phyloP scores from a whole-genome alignment of 2,113 vertebrate genomes.

The Cheirogaleus medius region DNA sequence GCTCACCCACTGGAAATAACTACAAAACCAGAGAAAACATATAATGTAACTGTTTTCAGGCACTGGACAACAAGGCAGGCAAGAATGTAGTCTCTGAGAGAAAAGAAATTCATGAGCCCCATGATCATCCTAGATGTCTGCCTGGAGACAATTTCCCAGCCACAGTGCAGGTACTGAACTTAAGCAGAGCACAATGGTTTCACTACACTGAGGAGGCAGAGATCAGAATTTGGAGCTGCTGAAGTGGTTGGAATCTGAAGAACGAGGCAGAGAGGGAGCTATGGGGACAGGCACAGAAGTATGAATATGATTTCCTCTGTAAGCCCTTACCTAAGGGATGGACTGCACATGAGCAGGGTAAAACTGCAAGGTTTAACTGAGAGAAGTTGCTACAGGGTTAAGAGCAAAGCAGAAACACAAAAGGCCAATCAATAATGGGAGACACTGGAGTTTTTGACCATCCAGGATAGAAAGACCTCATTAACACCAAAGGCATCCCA shows the following conservation, averaged over 20 bases:
- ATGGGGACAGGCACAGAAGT: not conserved
- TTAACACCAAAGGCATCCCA: not conserved
- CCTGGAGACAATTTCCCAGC: not conserved
- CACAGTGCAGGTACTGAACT: not conserved
- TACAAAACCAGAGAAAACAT: not conserved
- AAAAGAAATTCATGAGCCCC: not conserved
- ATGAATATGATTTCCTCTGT: not conserved
- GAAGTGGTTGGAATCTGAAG: not conserved
- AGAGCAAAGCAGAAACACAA: not conserved
- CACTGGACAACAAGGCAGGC: not conserved
- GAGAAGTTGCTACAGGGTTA: not conserved
- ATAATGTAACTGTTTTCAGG: not conserved
- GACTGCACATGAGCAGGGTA: not conserved
- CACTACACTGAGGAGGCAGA: not conserved
- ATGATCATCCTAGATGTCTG: not conserved
- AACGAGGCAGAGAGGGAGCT: not conserved
- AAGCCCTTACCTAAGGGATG: not conserved
- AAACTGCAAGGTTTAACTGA: not conserved
- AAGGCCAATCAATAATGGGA: not conserved
- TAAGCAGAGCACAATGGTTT: not conserved
- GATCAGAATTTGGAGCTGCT: not conserved
- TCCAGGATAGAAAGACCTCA: not conserved
- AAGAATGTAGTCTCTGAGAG: not conserved
- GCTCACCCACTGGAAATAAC: not conserved
- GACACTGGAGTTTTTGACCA: not conserved